Base-by-base conservation (phyloP, 1,140 invertebrate genomes). In the Samia ricini region DNA sequence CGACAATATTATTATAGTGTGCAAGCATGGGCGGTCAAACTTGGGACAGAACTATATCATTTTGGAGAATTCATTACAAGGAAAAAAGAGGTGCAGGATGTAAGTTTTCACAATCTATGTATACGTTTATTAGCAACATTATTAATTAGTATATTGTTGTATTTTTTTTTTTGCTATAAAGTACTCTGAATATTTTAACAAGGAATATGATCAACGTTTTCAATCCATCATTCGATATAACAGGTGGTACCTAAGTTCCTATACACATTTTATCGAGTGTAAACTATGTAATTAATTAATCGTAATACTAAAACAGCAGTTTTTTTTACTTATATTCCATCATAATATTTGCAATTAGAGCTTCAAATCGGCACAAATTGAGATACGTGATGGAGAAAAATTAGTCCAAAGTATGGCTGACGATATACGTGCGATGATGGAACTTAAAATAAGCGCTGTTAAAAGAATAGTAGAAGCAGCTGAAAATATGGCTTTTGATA, bases 401-500 rank as follows among this genome's bases (percentile, higher is more conserved):
- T 82, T 97, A 67, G 93, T 96, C 2, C 93, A 94, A 64, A 94
- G 94, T 55, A 96, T 97, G 83, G 94, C 95, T 12, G 93, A 94
- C 65, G 94, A 95, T 68, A 95, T 97, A 61, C 93, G 94, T 69
- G 93, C 93, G 6, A 96, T 97, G 95, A 96, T 96, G 94, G 94
- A 95, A 63, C 91, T 95, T 2, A 97, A 97, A 91, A 94, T 97
- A 62, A 95, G 95, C 65, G 95, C 96, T 12, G 95, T 97, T 18
- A 94, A 93, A 93, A 91, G 95, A 73, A 96, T 96, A 68, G 95
- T 96, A 91, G 95, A 96, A 77, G 94, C 95, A 6, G 95, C 95
- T 0, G 95, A 96, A 77, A 94, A 94, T 62, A 93, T 93, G 69
- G 95, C 95, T 0, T 84, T 94, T 54, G 88, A 90, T 62, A 88